These are phyloP conservation scores for Pandion haliaetus DNA, from an alignment of 2,113 vertebrate species.

Conservation along the genomic window DNA sequence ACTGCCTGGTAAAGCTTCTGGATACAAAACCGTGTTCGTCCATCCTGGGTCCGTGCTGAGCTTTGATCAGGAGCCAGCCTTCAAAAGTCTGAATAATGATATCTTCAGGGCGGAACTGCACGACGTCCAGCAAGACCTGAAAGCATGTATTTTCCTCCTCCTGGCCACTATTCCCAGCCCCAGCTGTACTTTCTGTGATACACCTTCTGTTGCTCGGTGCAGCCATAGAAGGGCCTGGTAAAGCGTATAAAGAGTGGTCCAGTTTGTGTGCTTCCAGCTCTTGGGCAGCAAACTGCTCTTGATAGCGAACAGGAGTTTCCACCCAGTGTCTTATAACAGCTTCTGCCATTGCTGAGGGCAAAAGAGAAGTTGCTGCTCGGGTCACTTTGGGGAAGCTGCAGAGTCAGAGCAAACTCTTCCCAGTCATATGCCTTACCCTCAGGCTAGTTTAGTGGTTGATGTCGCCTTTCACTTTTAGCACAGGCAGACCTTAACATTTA, in stretches of 20 bases:
- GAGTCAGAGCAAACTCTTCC: not conserved
- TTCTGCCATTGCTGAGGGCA: slow-evolving; percentile 71
- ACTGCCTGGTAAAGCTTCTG: slow-evolving; percentile 81
- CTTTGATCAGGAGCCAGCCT: slow-evolving; percentile 84
- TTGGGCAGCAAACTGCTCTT: slow-evolving; percentile 66
- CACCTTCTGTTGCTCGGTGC: not conserved
- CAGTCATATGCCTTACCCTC: not conserved
- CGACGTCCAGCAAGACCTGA: slow-evolving; percentile 79
- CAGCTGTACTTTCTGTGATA: rapidly evolving
- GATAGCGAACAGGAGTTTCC: slow-evolving; percentile 77
- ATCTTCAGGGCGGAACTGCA: slow-evolving; percentile 85
- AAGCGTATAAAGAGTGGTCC: slow-evolving; percentile 77
- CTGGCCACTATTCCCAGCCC: not conserved
- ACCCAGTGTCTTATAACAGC: slow-evolving; percentile 77
- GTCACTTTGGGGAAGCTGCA: not conserved
- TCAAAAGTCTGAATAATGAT: slow-evolving; percentile 86
- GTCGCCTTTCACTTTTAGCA: slow-evolving; percentile 40
- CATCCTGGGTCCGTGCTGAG: slow-evolving; percentile 78
- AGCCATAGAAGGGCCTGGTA: slow-evolving; percentile 73
- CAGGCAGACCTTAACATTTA: slow-evolving; percentile 22
- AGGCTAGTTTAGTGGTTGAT: not conserved
- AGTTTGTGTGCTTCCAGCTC: slow-evolving; percentile 71
- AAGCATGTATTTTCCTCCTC: slow-evolving; percentile 48
- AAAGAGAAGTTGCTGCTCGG: not conserved
- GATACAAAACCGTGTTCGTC: slow-evolving; percentile 83